These are phyloP conservation scores for Pseudomyrmex sp. DNA, from an alignment of 1,140 invertebrate genomes.

Conservation along the genomic window DNA sequence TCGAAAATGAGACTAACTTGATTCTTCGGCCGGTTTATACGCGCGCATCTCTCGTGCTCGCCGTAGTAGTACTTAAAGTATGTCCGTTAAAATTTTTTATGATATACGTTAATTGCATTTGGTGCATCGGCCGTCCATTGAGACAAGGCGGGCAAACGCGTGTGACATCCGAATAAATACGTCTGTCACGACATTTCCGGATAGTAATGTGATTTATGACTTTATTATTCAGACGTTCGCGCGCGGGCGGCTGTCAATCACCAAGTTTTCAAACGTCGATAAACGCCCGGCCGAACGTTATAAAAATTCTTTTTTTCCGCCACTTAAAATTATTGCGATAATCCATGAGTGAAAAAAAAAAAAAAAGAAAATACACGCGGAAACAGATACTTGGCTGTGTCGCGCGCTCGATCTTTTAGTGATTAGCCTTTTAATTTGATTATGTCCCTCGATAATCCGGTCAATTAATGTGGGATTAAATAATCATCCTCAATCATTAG, in stretches of 20 bases:
- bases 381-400: constrained; percentile 39
- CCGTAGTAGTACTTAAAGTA: constrained; percentile 47
- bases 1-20: constrained; percentile 24
- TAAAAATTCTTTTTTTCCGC: constrained; percentile 39
- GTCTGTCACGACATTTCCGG: constrained; percentile 56
- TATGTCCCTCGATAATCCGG: constrained; percentile 66
- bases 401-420: constrained; percentile 25
- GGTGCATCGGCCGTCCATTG: constrained; percentile 34
- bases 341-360: neutral
- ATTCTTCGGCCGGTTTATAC: neutral
- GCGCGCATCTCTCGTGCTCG: constrained; percentile 4
- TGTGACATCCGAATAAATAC: constrained; percentile 50
- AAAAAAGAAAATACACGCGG: neutral
- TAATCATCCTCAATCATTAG: constrained; percentile 61
- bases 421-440: constrained; percentile 66
- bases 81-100: constrained; percentile 58
- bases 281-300: constrained; percentile 25
- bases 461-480: constrained; percentile 61
- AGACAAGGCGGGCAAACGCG: constrained; percentile 32
- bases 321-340: constrained; percentile 33
- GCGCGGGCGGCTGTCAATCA: constrained; percentile 45
- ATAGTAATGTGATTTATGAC: constrained; percentile 68
- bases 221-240: constrained; percentile 69
- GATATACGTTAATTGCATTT: constrained; percentile 55
- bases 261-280: constrained; percentile 51